Conservation (phyloP, 2,888 invertebrate species). For the Panzeria rudis region DNA sequence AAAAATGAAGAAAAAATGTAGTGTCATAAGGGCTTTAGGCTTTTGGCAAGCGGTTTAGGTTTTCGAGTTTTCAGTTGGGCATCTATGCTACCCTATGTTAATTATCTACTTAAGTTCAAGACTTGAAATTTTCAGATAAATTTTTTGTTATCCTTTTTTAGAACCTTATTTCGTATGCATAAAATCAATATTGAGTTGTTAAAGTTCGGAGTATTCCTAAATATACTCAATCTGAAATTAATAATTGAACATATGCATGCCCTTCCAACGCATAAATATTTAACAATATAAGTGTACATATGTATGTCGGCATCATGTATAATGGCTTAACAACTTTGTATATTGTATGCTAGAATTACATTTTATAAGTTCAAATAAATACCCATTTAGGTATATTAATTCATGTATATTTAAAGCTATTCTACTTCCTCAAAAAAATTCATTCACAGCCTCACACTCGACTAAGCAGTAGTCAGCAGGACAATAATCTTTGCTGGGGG, state of each 20-base stretch:
- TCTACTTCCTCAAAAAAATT: background rate
- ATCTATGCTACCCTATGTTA: too few species aligned
- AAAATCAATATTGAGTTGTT: too few species aligned
- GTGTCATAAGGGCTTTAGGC: too few species aligned
- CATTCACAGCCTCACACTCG: background rate
- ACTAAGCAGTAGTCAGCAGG: background rate
- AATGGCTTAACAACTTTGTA: slow-evolving; percentile 27
- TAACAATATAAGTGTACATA: background rate
- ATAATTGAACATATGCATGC: background rate
- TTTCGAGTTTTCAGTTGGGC: too few species aligned
- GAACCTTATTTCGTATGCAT: too few species aligned
- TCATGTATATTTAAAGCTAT: slow-evolving; percentile 3
- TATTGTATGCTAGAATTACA: slow-evolving; percentile 43
- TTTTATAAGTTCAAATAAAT: slow-evolving; percentile 32
- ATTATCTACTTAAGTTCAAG: too few species aligned
- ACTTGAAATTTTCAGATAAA: too few species aligned
- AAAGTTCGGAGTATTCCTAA: too few species aligned
- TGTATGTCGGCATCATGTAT: background rate
- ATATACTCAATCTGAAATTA: background rate
- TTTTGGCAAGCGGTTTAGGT: too few species aligned
- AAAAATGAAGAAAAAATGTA: too few species aligned
- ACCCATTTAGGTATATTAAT: background rate
- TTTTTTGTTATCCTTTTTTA: too few species aligned
- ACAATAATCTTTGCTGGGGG: slow-evolving; percentile 41
- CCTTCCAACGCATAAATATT: background rate